These are phyloP conservation scores for Aplysia californica DNA, from an alignment of 1,140 invertebrate species.

Conservation along the genomic window DNA sequence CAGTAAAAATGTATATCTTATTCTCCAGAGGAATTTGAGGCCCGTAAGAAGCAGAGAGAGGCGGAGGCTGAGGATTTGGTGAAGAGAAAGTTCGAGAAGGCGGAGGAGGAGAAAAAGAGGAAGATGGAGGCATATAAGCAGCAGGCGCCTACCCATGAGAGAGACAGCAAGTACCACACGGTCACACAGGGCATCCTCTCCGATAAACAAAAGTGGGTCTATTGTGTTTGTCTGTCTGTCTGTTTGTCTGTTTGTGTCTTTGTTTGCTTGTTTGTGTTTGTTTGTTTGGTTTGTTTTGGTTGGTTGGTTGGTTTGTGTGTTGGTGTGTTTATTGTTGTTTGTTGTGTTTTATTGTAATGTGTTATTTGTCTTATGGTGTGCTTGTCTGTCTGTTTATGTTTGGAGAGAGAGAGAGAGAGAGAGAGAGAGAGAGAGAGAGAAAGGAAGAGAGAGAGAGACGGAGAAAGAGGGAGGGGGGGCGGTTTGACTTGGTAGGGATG, in stretches of 20 bases:
- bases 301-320: no score
- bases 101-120: slow-evolving; percentile 59
- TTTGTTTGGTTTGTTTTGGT: no score
- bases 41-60: slow-evolving; percentile 38
- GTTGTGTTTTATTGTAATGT: no score
- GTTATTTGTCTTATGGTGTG: no score
- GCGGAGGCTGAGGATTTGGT: slow-evolving; percentile 47
- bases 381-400: no score
- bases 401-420: no score
- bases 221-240: neutral
- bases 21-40: slow-evolving; percentile 53
- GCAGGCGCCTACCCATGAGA: slow-evolving; percentile 18
- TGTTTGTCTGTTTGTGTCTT: neutral
- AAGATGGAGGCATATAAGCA: slow-evolving; percentile 58
- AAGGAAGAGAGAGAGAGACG: no score
- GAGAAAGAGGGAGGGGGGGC: no score
- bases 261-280: neutral
- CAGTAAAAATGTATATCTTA: no score
- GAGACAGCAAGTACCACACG: slow-evolving; percentile 19
- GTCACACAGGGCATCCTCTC: slow-evolving; percentile 32
- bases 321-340: no score
- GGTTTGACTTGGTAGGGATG: no score
- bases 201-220: slow-evolving; percentile 37
- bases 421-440: no score
- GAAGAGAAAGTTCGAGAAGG: slow-evolving; percentile 41